Evolutionary conservation across 2,888 invertebrate genomes (phyloP).

Genomic region (Anorthoa munda): DNA sequence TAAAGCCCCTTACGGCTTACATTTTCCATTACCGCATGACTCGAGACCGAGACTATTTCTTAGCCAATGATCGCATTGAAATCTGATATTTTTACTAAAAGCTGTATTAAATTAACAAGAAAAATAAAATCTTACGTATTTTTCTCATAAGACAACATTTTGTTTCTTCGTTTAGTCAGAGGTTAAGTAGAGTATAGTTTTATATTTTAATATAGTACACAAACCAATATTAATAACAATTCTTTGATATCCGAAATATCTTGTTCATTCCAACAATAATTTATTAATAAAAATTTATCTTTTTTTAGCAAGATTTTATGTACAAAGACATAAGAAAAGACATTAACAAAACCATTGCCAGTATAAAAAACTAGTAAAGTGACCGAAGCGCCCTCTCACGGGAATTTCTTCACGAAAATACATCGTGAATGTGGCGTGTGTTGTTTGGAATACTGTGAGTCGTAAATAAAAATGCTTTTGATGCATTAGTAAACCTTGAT

Average conservation of each 20-base stretch:
- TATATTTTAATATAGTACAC: not conserved
- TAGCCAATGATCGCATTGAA: too few species aligned
- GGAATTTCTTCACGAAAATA: slow-evolving; percentile 83
- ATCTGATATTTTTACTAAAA: too few species aligned
- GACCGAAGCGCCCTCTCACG: slow-evolving; percentile 82
- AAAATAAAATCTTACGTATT: too few species aligned
- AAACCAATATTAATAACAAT: not conserved
- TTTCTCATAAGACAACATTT: slow-evolving; percentile 16
- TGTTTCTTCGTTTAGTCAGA: not conserved
- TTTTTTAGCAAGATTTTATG: not conserved
- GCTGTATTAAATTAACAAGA: too few species aligned
- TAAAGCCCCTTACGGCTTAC: too few species aligned
- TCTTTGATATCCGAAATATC: not conserved
- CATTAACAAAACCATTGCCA: slow-evolving; percentile 35
- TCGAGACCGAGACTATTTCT: too few species aligned
- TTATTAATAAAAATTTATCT: too few species aligned
- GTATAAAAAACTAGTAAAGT: slow-evolving; percentile 41
- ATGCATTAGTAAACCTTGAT: slow-evolving; percentile 78
- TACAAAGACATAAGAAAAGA: too few species aligned
- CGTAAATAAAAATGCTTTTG: slow-evolving; percentile 90
- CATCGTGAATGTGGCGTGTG: slow-evolving; percentile 91
- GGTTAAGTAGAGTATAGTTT: too few species aligned
- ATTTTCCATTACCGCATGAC: too few species aligned
- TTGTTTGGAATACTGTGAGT: slow-evolving; percentile 89
- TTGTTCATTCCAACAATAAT: not conserved